phyloP scores from a whole-genome alignment of 2,113 vertebrate species.

The Rhinoderma darwinii region DNA sequence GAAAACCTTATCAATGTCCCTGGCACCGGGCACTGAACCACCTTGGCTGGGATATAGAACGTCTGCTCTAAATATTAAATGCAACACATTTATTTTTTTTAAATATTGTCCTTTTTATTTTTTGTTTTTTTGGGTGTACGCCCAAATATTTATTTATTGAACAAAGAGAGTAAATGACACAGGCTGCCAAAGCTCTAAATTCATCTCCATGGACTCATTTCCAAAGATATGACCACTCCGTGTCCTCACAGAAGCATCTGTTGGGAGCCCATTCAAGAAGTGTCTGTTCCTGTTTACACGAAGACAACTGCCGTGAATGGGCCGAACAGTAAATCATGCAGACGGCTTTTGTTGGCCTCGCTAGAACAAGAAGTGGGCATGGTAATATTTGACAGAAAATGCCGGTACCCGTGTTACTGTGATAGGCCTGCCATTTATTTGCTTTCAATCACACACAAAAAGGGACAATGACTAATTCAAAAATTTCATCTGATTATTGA shows the following conservation, averaged over 20 bases:
- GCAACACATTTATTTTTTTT: not conserved
- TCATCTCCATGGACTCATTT: conserved; percentile 21
- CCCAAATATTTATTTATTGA: conserved; percentile 50
- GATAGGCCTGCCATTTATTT: not conserved
- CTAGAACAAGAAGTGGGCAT: conserved; percentile 43
- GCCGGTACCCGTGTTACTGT: conserved; percentile 16
- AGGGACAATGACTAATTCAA: not conserved
- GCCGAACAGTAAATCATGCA: conserved; percentile 27
- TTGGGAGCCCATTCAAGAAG: conserved; percentile 33
- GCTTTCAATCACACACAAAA: not conserved
- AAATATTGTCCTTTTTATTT: too few relatives aligned
- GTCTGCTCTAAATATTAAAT: not conserved
- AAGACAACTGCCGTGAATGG: conserved; percentile 22
- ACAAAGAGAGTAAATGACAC: conserved; percentile 5
- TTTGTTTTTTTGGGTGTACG: not conserved
- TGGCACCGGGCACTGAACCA: not conserved
- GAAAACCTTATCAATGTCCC: not conserved
- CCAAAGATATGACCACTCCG: conserved; percentile 7
- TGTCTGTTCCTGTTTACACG: conserved; percentile 25
- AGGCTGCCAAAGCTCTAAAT: conserved; percentile 14
- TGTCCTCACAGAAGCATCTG: conserved; percentile 34
- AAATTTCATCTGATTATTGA: conserved; percentile 1
- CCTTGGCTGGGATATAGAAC: not conserved
- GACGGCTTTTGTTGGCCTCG: conserved; percentile 29
- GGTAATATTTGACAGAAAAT: conserved; percentile 41